These are phyloP conservation scores for Drosophila siamana DNA, from an alignment of 2,888 invertebrate species.

Conservation along the genomic window DNA sequence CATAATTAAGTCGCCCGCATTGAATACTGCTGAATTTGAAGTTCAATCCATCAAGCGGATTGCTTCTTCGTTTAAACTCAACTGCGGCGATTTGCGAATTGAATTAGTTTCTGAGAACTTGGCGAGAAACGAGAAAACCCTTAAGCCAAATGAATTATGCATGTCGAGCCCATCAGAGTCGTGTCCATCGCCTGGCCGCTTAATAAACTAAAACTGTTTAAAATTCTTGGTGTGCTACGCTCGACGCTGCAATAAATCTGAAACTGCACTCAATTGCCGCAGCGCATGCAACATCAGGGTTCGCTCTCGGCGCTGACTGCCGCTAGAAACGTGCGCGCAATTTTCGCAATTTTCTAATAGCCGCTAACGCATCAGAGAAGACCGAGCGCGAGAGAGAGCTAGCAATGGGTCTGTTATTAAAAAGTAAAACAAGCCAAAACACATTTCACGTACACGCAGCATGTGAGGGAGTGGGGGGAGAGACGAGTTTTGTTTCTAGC, in stretches of 20 bases:
- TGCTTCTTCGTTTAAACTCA: neutral
- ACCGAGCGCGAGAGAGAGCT: neutral
- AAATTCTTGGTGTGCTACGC: conserved; percentile 63
- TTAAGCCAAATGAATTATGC: conserved; percentile 73
- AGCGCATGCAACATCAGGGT: conserved; percentile 62
- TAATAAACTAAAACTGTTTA: conserved; percentile 76
- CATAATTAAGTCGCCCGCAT: conserved; percentile 21
- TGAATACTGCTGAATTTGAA: neutral
- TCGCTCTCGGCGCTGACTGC: conserved; percentile 13
- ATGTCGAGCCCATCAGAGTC: conserved; percentile 40
- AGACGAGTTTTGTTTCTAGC: conserved; percentile 51
- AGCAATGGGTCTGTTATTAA: conserved; percentile 50
- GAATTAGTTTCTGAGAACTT: conserved; percentile 1
- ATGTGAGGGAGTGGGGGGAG: conserved; percentile 44
- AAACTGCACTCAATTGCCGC: conserved; percentile 74
- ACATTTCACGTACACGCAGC: conserved; percentile 65
- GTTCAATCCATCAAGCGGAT: conserved; percentile 11
- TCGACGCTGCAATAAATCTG: conserved; percentile 71
- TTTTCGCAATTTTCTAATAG: conserved; percentile 81
- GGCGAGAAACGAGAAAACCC: conserved; percentile 37
- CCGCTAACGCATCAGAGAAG: conserved; percentile 52
- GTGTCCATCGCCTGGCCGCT: conserved; percentile 43
- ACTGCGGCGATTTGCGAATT: conserved; percentile 7
- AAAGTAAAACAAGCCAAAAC: conserved; percentile 57
- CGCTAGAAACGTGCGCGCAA: conserved; percentile 73